Base-by-base conservation (phyloP, 2,888 invertebrate species). In the Tolmerus cingulatus region DNA sequence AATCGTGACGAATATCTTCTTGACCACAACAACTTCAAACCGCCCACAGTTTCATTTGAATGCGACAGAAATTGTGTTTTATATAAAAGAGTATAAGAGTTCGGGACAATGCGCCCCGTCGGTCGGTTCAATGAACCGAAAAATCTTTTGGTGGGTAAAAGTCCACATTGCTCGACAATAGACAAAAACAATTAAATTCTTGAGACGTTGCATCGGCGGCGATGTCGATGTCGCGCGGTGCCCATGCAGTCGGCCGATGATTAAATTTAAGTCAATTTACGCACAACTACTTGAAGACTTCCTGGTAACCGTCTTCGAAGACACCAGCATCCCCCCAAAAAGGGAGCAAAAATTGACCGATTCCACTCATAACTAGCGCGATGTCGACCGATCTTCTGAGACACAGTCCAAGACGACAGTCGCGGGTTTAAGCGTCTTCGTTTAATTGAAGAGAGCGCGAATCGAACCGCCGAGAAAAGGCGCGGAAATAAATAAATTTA, bases 191-290 rank as follows among this genome's bases (percentile, higher is more conserved):
- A 78, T 78, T 78, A 78, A 78, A 43, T 78, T 78, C 78, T 78
- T 78, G 37, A 78, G 9, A 14, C 40, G 43, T 7, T 43, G 66
- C 66, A 66, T 66, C 66, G 66, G 66, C 9, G 66, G 27, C 66
- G 66, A 19, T 46, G 43, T 16, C 66, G 66, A 19, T 46, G 43
- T 16, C 66, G 23, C 57, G 57, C 19, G 23, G 27, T 23, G 27
- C 66, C n/a, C 46, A 43, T 43, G 43, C 78, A 78, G 43, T 43
- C 37, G 12, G 40, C 9, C 78, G 78, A 78, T 43, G 78, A 78
- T 78, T 78, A 78, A 40, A 78, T 78, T 78, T 78, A 78, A 78
- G 78, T 78, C 78, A 78, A 78, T 78, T 78, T 78, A 78, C 78
- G 78, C 78, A 78, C 78, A 78, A 40, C 19, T 43, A 78, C 78